A percentile compares a stretch with the other conserved stretches of the same genome.
Evolutionary conservation across 2,888 invertebrate genomes (phyloP).

Genomic region (Lepidonotus clava): DNA sequence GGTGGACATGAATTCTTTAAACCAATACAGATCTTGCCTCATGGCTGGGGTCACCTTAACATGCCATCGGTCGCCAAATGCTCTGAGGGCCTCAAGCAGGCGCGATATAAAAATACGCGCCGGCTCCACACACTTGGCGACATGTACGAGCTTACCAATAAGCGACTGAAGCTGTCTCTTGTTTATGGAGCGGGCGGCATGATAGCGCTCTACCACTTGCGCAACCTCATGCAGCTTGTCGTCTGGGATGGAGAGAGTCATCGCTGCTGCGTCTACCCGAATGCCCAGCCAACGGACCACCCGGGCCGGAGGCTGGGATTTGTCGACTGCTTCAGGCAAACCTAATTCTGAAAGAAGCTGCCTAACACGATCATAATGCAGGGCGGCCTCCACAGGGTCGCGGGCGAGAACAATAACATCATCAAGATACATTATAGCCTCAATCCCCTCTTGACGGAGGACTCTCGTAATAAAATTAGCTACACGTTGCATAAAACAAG

Average conservation of each 20-base stretch:
- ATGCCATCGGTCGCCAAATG: background rate
- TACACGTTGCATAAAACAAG: background rate
- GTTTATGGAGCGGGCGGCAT: background rate
- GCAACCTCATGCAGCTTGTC: background rate
- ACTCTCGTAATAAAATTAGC: background rate
- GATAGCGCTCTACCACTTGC: background rate
- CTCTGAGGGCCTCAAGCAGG: background rate
- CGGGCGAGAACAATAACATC: background rate
- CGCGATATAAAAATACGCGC: background rate
- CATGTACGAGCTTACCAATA: background rate
- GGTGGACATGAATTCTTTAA: background rate
- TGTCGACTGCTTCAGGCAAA: background rate
- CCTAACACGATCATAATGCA: background rate
- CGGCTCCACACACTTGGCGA: background rate
- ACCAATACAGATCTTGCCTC: background rate
- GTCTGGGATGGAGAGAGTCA: background rate
- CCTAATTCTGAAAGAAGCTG: background rate
- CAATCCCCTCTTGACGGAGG: background rate
- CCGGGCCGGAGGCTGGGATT: background rate
- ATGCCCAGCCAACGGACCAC: background rate
- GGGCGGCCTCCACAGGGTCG: background rate
- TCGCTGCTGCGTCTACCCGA: background rate
- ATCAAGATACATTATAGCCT: background rate
- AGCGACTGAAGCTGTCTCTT: background rate
- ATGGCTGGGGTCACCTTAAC: background rate